Evolutionary conservation across 2,113 vertebrate genomes (phyloP).

Genomic region (Misgurnus anguillicaudatus): DNA sequence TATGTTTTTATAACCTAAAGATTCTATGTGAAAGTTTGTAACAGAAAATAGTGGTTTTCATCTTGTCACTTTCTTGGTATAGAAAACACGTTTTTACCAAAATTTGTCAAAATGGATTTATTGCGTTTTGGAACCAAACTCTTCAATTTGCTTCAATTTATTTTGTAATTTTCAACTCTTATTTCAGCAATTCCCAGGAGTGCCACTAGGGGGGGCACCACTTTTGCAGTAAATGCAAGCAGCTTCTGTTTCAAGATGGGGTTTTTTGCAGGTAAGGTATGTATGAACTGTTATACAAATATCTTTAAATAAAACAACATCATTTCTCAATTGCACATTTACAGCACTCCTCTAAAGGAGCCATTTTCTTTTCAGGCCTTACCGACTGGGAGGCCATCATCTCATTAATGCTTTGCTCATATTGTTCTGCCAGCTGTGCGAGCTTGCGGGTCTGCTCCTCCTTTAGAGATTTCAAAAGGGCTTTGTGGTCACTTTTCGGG

Average conservation of each 20-base stretch:
- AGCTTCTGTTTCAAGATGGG: not conserved
- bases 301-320: not conserved
- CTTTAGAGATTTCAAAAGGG: constrained; percentile 95
- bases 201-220: not conserved
- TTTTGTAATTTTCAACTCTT: not conserved
- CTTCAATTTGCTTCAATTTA: too few species aligned
- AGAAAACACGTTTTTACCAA: too few species aligned
- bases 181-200: not conserved
- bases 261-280: not conserved
- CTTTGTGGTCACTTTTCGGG: constrained; percentile 98
- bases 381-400: constrained; percentile 99
- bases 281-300: too few species aligned
- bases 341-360: not conserved
- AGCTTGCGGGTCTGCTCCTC: constrained; percentile 98
- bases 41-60: too few species aligned
- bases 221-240: not conserved
- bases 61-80: too few species aligned
- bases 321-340: not conserved
- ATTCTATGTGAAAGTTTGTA: too few species aligned
- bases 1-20: too few species aligned
- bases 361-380: constrained; percentile 53
- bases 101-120: too few species aligned
- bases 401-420: constrained; percentile 98
- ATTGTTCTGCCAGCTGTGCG: constrained; percentile 97
- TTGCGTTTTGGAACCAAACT: too few species aligned